Conservation (phyloP, 2,888 invertebrate species). For the Chloromyia formosa region DNA sequence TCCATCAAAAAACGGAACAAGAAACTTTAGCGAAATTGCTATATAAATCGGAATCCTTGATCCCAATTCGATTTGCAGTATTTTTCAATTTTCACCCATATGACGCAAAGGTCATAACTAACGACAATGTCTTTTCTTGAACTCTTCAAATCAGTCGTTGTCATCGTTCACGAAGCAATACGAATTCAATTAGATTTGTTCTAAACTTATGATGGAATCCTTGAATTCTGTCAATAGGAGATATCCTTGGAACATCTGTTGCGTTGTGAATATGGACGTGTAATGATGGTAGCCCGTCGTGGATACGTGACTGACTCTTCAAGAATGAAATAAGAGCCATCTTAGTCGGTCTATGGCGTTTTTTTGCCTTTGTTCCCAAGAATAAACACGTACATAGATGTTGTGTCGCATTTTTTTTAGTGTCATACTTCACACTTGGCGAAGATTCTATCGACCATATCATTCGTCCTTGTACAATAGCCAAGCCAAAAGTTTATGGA, state of each 20-base stretch:
- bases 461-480: background rate
- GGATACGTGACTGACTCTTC: background rate
- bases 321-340: background rate
- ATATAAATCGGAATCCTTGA: too few species aligned
- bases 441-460: background rate
- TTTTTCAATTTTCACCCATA: too few species aligned
- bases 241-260: slow-evolving; percentile 1
- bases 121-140: too few species aligned
- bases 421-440: background rate
- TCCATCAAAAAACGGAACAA: too few species aligned
- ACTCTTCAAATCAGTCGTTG: too few species aligned
- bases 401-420: too few species aligned
- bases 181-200: background rate
- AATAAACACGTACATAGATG: too few species aligned
- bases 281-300: background rate
- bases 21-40: too few species aligned
- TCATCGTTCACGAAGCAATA: slow-evolving; percentile 2
- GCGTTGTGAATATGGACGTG: background rate
- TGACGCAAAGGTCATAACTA: too few species aligned
- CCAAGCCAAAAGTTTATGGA: background rate
- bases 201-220: background rate
- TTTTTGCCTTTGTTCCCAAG: background rate
- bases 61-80: too few species aligned
- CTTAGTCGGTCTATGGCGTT: background rate
- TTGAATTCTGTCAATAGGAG: background rate